Percentiles rank a stretch among this genome's conserved stretches.
Evolutionary conservation across 2,113 vertebrate genomes (phyloP).

Genomic region (Lophochroa leadbeateri): DNA sequence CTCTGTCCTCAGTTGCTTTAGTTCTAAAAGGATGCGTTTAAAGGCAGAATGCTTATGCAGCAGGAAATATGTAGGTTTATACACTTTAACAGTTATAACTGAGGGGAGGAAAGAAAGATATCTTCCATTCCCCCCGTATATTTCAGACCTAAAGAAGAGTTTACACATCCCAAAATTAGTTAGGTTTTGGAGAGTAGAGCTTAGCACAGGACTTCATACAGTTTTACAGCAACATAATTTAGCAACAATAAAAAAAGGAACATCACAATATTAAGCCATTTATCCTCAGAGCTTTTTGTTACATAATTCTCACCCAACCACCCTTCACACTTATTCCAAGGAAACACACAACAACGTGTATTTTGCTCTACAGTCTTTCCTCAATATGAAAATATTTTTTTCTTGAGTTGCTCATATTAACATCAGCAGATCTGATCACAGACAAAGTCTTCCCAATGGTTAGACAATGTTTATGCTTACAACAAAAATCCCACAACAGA

Average conservation of each 20-base stretch:
- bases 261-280: not conserved
- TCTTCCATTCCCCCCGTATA: not conserved
- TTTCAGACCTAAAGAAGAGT: not conserved
- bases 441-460: not conserved
- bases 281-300: not conserved
- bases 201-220: not conserved
- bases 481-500: not conserved
- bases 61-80: not conserved
- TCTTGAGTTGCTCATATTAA: not conserved
- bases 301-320: not conserved
- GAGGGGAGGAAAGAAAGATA: fast-evolving
- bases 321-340: not conserved
- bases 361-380: not conserved
- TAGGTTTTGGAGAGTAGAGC: not conserved
- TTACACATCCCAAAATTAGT: not conserved
- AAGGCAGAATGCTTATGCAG: not conserved
- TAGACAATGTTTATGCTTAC: not conserved
- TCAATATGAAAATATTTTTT: not conserved
- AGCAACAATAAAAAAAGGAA: not conserved
- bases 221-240: not conserved
- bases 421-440: not conserved
- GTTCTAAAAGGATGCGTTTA: not conserved
- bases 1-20: not conserved
- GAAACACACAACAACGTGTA: not conserved
- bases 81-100: not conserved